A percentile compares a stretch with the other conserved stretches of the same genome.
These are phyloP conservation scores for Coenonympha arcania DNA, from an alignment of 2,888 invertebrate genomes.

Conservation along the genomic window DNA sequence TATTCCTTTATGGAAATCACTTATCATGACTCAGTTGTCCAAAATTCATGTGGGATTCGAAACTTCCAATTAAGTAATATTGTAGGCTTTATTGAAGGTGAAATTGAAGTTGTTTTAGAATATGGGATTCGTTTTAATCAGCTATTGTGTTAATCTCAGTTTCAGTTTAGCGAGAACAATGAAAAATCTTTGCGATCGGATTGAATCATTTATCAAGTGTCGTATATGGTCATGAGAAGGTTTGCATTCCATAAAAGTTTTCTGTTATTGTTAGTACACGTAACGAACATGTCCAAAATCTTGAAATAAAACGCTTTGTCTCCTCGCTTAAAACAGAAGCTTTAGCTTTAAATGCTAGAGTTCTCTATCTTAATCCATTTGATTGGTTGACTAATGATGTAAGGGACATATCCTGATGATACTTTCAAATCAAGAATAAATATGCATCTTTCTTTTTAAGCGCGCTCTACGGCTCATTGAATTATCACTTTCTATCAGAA, in stretches of 20 bases:
- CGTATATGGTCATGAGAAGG: conserved; percentile 1
- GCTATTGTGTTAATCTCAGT: conserved; percentile 27
- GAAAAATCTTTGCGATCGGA: conserved; percentile 20
- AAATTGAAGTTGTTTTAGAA: conserved; percentile 27
- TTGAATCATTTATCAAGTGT: conserved; percentile 4
- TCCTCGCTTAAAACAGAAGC: conserved; percentile 1
- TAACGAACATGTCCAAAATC: not conserved
- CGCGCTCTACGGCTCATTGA: no score
- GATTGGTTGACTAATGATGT: no score
- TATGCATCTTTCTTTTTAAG: no score
- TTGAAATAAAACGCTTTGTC: not conserved
- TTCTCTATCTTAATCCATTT: no score
- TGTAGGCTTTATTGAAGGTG: conserved; percentile 23
- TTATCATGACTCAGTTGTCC: conserved; percentile 20
- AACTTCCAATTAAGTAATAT: conserved; percentile 13
- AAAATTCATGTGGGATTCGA: conserved; percentile 23
- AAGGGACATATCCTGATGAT: no score
- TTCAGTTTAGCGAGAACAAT: conserved; percentile 22
- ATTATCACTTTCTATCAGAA: no score
- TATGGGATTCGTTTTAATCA: conserved; percentile 19
- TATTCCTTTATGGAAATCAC: conserved; percentile 4
- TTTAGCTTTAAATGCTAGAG: no score
- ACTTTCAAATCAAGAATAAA: no score
- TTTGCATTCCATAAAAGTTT: not conserved
- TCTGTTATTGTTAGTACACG: not conserved